phyloP scores from a whole-genome alignment of 2,113 vertebrate genomes.

The Boulengeromyrus knoepffleri region DNA sequence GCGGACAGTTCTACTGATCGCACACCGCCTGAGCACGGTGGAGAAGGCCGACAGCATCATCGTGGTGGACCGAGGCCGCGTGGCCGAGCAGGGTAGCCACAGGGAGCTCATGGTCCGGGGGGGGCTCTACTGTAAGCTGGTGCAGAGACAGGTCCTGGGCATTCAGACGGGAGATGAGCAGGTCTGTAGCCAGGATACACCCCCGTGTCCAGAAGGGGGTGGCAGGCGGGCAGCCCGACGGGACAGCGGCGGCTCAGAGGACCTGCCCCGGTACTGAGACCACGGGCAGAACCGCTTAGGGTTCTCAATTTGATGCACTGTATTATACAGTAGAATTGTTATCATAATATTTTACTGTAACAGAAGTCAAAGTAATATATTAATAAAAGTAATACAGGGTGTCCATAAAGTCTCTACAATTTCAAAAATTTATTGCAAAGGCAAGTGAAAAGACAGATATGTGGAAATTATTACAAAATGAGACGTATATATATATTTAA shows the following conservation, averaged over 20 bases:
- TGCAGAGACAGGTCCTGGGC: slow-evolving; percentile 83
- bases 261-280: slow-evolving; percentile 27
- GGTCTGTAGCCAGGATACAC: not conserved
- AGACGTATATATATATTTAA: no score
- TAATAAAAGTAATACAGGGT: not conserved
- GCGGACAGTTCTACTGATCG: slow-evolving; percentile 82
- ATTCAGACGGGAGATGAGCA: slow-evolving; percentile 48
- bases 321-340: not conserved
- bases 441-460: no score
- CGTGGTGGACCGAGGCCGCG: slow-evolving; percentile 77
- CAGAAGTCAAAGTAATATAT: not conserved
- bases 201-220: not conserved
- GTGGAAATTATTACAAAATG: no score
- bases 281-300: not conserved
- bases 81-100: slow-evolving; percentile 83
- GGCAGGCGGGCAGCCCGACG: slow-evolving; percentile 19
- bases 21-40: slow-evolving; percentile 90
- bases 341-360: not conserved
- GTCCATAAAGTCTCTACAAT: no score
- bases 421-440: no score
- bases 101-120: slow-evolving; percentile 76
- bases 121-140: slow-evolving; percentile 80
- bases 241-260: slow-evolving; percentile 46
- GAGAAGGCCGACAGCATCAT: slow-evolving; percentile 85
- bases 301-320: not conserved